A percentile compares a stretch with the other conserved stretches of the same genome.
Conservation (phyloP, 2,797 vertebrate genomes). For the Tolypeutes matacus region DNA sequence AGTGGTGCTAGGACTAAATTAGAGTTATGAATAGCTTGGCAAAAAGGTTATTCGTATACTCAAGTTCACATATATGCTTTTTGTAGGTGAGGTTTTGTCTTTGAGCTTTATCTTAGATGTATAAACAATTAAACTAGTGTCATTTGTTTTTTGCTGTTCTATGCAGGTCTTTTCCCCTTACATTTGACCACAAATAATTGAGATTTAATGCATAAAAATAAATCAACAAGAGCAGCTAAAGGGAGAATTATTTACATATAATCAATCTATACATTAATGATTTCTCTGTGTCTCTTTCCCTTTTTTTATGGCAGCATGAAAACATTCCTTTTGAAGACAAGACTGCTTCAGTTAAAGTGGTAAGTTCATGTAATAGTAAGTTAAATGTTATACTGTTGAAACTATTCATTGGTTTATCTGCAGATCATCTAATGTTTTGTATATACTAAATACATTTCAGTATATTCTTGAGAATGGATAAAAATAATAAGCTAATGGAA, state of each 20-base stretch:
- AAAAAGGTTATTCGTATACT: not conserved
- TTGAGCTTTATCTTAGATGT: constrained; percentile 1
- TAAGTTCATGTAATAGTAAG: constrained; percentile 87
- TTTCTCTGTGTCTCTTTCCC: constrained; percentile 39
- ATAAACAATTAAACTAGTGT: not conserved
- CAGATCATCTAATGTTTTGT: constrained; percentile 45
- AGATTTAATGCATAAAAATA: constrained; percentile 36
- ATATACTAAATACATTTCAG: constrained; percentile 6
- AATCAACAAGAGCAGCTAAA: constrained; percentile 25
- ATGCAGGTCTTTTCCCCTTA: not conserved
- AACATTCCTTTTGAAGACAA: constrained; percentile 95
- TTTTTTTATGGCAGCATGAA: constrained; percentile 91
- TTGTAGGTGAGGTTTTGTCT: constrained; percentile 55
- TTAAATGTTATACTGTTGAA: constrained; percentile 39
- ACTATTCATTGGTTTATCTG: constrained; percentile 25
- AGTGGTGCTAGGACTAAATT: not conserved
- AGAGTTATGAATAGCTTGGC: not conserved
- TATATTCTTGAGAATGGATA: constrained; percentile 43
- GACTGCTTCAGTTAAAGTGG: constrained; percentile 93
- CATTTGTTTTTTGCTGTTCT: not conserved
- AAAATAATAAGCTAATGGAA: constrained; percentile 12
- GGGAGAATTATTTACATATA: constrained; percentile 34
- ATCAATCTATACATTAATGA: constrained; percentile 22
- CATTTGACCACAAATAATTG: constrained; percentile 3
- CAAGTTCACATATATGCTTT: not conserved